Base-by-base conservation (phyloP, 2,888 invertebrate genomes). In the Empis stercorea region DNA sequence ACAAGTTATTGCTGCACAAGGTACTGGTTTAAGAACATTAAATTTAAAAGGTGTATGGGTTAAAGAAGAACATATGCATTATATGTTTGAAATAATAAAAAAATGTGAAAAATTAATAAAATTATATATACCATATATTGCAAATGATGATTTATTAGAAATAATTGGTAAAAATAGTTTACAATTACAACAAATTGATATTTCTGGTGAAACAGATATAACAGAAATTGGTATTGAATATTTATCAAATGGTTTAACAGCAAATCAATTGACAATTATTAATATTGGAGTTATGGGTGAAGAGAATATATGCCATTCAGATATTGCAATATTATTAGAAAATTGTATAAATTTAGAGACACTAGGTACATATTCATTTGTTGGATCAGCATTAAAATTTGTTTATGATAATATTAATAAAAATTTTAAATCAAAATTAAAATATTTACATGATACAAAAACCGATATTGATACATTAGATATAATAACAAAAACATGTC, bases 31-130 rank as follows among this genome's bases (percentile, higher is more conserved):
- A 54, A 76, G 77, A 40, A 66, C 76, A 32, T 72, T 83, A 45
- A 81, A 82, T 64, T 66, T 83, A 48, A 82, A 81, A 69, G 83
- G 83, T 13, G 78, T 83, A 30, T 83, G 82, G 82, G 78, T 80
- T 38, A 78, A 80, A 62, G 81, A 80, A 45, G 81, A 83, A 52
- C 76, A 80, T 55, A 73, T 81, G 57, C 66, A 73, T 48, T 71
- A 79, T 11, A 72, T 83, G 69, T 77, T 76, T 51, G 71, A 76
- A 27, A 64, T 81, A 27, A 71, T 83, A 9, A 71, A 73, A 54
- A 76, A 76, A 55, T 71, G 80, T 42, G 71, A 68, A n/a, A 71
- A 76, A 57, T 62, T 83, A 44, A 76, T 75, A 4, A 76, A 74
- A 23, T 65, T 83, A 2, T 76, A 76, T 58, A 81, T 83, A 54